phyloP scores from a whole-genome alignment of 37 sponge, comb jelly and placozoan genomes.

The Chondrilla cf. caribensis region DNA sequence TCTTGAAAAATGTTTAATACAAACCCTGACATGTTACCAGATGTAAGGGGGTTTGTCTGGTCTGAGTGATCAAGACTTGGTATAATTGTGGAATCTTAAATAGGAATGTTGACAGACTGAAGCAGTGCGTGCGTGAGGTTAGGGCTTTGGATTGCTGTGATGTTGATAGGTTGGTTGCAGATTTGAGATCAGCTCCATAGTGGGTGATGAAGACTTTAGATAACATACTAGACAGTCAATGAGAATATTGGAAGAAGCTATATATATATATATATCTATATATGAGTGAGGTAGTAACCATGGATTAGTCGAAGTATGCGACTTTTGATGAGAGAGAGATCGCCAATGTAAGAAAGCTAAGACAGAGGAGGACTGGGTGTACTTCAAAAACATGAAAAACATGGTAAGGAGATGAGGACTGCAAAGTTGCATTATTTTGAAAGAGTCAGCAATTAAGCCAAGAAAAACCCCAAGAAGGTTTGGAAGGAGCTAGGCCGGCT shows the following conservation, averaged over 20 bases:
- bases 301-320: conserved; percentile 11
- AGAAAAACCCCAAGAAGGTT: conserved; percentile 18
- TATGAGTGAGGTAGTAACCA: conserved; percentile 13
- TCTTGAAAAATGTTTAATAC: too few species aligned
- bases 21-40: too few species aligned
- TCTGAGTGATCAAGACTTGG: too few species aligned
- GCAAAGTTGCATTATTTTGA: conserved; percentile 30
- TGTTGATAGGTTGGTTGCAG: conserved; percentile 4
- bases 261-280: conserved; percentile 13
- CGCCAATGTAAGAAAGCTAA: neutral
- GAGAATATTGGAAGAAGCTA: conserved; percentile 39
- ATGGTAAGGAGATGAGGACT: neutral
- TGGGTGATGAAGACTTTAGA: conserved; percentile 27
- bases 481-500: conserved; percentile 28
- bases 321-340: neutral
- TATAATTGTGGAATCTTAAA: too few species aligned
- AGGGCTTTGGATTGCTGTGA: neutral
- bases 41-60: too few species aligned
- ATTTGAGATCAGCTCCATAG: conserved; percentile 26
- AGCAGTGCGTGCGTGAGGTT: neutral
- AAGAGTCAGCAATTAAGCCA: neutral
- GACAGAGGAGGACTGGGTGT: conserved; percentile 3
- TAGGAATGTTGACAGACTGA: too few species aligned
- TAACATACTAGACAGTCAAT: conserved; percentile 28
- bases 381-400: neutral